Evolutionary conservation across 2,888 invertebrate species (phyloP), one percentile per base, ranked within the genome.

Genomic region (Limnephilus lunatus): DNA sequence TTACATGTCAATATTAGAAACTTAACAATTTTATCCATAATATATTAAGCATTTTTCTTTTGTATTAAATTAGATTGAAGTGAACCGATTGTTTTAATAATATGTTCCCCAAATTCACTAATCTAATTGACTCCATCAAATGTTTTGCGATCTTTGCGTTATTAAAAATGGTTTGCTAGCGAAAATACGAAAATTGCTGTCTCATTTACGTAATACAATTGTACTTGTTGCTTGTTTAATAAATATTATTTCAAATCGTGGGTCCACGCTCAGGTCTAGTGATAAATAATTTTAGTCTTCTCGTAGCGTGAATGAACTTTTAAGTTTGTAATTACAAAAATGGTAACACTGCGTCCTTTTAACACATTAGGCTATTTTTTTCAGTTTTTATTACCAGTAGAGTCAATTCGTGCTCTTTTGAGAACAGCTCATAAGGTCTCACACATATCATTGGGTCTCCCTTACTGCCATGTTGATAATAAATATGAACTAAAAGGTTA

Each of bases 1-100:
- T 68, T 68, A 68, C 68, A n/a, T 68, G 68, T 68, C 68, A 68
- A 68, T 68, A 68, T 68, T 68, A 68, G 68, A 68, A 68, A 68
- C 5, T 68, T 68, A 5, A 68, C 25, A 68, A 68, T 68, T 68
- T n/a, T 68, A 68, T 68, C 9, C n/a, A 68, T 25, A 53, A 53
- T 19, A 68, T 68, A 25, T 68, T 68, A 68, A 25, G 68, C 68
- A 68, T 68, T 68, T 68, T 68, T 68, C 68, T 68, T 68, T 25
- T 68, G 25, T 68, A 68, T 68, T 68, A 68, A 68, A 68, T 68
- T 68, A 68, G 68, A 68, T 68, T 68, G 68, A 68, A 68, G 68
- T 68, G 68, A 68, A 68, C 9, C 68, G 25, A 25, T 68, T 68
- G 68, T 68, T 68, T 68, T 68, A 68, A 19, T 68, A 68, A 25